Base-by-base conservation (phyloP, 2,888 invertebrate genomes). In the Nephrotoma flavescens region DNA sequence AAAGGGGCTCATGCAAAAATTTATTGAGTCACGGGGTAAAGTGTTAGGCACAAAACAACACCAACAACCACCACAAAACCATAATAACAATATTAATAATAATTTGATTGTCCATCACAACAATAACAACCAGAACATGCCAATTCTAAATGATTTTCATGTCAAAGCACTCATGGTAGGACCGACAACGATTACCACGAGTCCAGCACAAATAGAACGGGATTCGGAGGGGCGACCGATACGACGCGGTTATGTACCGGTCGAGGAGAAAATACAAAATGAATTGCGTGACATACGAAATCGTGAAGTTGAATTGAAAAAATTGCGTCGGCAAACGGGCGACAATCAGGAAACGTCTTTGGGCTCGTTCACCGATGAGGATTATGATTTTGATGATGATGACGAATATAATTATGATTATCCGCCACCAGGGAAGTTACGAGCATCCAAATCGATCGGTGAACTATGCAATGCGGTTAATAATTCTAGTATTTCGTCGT, bases 231-330 rank as follows among this genome's bases (percentile, higher is more conserved):
- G 95, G 0, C 94, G 94, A 88, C 94, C 94, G 0, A 92, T 95
- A 45, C 93, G 96, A 87, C 96, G 96, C 88, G 96, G 96, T 15
- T 96, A 94, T 90, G 94, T 96, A 4, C 96, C 97, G 0, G 96
- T 97, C 2, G 97, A 97, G 90, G 95, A 96, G 89, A 97, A 96
- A 91, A 97, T 98, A 89, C 96, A 96, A 89, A 95, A 95, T 88
- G 98, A 98, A 91, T 92, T 98, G 86, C 93, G 95, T 90, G 97
- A 97, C 89, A 95, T 97, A 94, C 95, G 96, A 89, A 94, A 94
- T 88, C 93, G 97, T 87, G 97, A 97, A 90, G 95, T 95, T 88
- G 97, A 97, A 89, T 92, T 97, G 83, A 96, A 96, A 93, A 92
- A 93, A 88, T 93, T 94, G 92, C 92, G 95, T 88, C 93, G 94